phyloP scores from a whole-genome alignment of 2,797 vertebrate genomes.

The Megalops cyprinoides region DNA sequence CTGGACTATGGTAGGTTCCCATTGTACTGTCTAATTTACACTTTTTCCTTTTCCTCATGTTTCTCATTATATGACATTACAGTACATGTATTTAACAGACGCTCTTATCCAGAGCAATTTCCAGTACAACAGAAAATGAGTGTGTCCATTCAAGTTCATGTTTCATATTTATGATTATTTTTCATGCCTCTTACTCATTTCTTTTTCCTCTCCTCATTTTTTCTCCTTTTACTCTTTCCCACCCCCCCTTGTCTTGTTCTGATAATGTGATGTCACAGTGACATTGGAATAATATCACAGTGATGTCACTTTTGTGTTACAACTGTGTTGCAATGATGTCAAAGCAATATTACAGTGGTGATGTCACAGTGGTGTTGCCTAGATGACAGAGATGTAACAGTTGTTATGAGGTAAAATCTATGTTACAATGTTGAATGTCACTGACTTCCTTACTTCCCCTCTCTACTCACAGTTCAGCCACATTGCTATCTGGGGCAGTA shows the following conservation, averaged over 20 bases:
- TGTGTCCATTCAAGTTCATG: background rate
- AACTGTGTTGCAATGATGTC: background rate
- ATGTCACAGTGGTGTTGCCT: background rate
- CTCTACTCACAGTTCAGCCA: conserved; percentile 75
- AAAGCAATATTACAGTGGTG: background rate
- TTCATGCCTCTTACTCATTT: background rate
- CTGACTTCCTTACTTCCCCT: background rate
- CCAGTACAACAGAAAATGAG: too few relatives aligned
- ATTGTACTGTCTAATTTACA: background rate
- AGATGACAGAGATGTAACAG: background rate
- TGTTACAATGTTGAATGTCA: background rate
- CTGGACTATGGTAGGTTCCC: conserved; percentile 80
- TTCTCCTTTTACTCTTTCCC: background rate
- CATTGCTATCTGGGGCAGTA: conserved; percentile 83
- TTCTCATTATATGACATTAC: too few relatives aligned
- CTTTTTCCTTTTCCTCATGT: background rate
- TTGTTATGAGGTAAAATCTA: background rate
- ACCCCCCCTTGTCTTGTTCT: too few relatives aligned
- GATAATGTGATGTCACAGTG: background rate
- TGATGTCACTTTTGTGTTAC: background rate
- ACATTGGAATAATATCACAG: background rate
- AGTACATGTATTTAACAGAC: too few relatives aligned
- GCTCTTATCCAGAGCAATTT: too few relatives aligned
- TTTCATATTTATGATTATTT: too few relatives aligned
- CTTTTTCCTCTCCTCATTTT: background rate